Conservation (phyloP, 2,797 vertebrate genomes). For the Onychomys torridus region DNA sequence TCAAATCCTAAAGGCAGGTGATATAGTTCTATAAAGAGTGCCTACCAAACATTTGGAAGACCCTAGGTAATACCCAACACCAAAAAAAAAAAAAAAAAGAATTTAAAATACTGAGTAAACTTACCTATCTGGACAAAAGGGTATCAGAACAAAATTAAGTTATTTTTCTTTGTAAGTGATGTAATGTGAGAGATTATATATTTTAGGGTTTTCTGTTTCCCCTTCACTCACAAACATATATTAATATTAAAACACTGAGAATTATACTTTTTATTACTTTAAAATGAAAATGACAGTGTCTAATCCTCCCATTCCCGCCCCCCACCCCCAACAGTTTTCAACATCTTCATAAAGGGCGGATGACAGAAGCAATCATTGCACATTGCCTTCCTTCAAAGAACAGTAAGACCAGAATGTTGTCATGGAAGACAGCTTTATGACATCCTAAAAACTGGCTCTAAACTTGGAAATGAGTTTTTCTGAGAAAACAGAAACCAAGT, state of each 20-base stretch:
- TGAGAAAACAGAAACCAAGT: conserved; percentile 27
- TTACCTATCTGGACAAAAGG: conserved; percentile 18
- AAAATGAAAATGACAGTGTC: conserved; percentile 43
- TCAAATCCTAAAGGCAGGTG: conserved; percentile 32
- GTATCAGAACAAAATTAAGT: conserved; percentile 26
- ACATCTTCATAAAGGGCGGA: conserved; percentile 39
- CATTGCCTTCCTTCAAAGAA: conserved; percentile 50
- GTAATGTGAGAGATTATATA: conserved; percentile 36
- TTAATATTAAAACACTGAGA: conserved; percentile 37
- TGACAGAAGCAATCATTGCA: conserved; percentile 41
- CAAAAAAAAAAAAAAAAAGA: too few relatives aligned
- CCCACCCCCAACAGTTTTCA: not conserved
- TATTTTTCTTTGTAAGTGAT: conserved; percentile 41
- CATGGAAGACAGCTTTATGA: conserved; percentile 42
- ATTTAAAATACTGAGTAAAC: conserved; percentile 60
- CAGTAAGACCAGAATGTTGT: conserved; percentile 33
- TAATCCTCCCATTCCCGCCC: not conserved
- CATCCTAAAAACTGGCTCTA: conserved; percentile 25
- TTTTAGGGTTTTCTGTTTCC: conserved; percentile 31
- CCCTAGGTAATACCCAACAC: not conserved
- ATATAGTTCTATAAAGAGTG: not conserved
- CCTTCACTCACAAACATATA: not conserved
- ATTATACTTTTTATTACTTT: conserved; percentile 49
- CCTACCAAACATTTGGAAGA: not conserved
- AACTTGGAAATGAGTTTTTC: conserved; percentile 60